A percentile compares a stretch with the other conserved stretches of the same genome.
These are phyloP conservation scores for Chloroceryle amazona DNA, from an alignment of 2,797 vertebrate species.

Conservation along the genomic window DNA sequence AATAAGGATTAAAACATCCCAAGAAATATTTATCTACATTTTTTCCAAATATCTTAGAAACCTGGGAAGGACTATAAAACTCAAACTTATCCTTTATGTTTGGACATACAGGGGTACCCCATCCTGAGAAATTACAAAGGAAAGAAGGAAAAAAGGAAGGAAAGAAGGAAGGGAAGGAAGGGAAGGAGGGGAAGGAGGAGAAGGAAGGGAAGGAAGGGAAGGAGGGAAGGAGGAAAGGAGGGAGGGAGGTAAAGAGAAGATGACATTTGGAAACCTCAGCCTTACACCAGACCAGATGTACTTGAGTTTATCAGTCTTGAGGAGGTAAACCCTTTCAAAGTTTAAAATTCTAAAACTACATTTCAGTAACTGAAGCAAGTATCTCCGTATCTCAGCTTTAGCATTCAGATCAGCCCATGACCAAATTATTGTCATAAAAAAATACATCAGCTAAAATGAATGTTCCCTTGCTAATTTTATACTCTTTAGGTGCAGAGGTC, in stretches of 20 bases:
- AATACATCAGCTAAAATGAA: not conserved
- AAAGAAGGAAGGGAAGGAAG: too few species aligned
- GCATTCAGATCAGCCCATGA: not conserved
- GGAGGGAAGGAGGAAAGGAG: too few species aligned
- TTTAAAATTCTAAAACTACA: not conserved
- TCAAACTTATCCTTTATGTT: not conserved
- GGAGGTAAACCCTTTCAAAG: not conserved
- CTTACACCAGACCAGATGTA: not conserved
- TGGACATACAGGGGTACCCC: rapidly evolving
- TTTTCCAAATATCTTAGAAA: not conserved
- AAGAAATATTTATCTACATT: not conserved
- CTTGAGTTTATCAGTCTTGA: not conserved
- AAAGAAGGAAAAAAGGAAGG: too few species aligned
- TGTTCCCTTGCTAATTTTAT: not conserved
- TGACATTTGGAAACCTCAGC: not conserved
- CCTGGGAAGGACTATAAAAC: not conserved
- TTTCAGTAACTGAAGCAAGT: not conserved
- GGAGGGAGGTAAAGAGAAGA: not conserved
- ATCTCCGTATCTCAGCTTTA: not conserved
- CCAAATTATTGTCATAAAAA: not conserved
- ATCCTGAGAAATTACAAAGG: not conserved
- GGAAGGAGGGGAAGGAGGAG: too few species aligned
- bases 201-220: not conserved
- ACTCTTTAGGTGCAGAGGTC: not conserved
- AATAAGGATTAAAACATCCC: not conserved